phyloP scores from a whole-genome alignment of 2,113 vertebrate genomes.

The Dipodomys ordii region DNA sequence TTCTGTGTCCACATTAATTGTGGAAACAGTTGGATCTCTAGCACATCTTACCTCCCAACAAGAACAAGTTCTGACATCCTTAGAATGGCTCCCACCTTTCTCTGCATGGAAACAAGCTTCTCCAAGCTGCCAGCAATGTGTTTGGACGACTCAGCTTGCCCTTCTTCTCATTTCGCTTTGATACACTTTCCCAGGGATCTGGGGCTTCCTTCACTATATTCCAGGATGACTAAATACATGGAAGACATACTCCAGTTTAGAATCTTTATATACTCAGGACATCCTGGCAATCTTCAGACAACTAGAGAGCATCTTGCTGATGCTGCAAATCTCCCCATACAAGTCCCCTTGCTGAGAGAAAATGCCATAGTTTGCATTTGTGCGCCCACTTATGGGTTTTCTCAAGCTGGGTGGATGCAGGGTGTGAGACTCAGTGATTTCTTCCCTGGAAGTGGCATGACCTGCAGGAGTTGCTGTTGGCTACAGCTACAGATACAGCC shows the following conservation, averaged over 20 bases:
- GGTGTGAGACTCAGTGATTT: neutral
- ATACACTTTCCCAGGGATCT: conserved; percentile 57
- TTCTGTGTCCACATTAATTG: neutral
- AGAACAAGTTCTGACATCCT: neutral
- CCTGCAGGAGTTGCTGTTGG: neutral
- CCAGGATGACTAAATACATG: neutral
- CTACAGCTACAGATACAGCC: neutral
- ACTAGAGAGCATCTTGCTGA: neutral
- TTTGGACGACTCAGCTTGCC: neutral
- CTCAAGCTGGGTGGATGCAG: neutral
- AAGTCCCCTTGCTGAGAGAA: neutral
- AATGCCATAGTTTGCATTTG: neutral
- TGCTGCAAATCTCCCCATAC: neutral
- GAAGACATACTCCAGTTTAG: conserved; percentile 12
- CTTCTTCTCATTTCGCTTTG: neutral
- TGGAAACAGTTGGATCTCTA: neutral
- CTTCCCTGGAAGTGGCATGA: conserved; percentile 40
- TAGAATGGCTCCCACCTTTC: neutral
- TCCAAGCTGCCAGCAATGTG: neutral
- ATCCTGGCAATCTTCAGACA: conserved; percentile 20
- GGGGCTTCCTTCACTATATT: neutral
- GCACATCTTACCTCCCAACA: neutral
- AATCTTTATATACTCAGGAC: neutral
- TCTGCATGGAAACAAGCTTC: neutral
- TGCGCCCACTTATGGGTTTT: fast-evolving